Base-by-base conservation (phyloP, 2,797 vertebrate genomes). In the Brachyalestes nurse region DNA sequence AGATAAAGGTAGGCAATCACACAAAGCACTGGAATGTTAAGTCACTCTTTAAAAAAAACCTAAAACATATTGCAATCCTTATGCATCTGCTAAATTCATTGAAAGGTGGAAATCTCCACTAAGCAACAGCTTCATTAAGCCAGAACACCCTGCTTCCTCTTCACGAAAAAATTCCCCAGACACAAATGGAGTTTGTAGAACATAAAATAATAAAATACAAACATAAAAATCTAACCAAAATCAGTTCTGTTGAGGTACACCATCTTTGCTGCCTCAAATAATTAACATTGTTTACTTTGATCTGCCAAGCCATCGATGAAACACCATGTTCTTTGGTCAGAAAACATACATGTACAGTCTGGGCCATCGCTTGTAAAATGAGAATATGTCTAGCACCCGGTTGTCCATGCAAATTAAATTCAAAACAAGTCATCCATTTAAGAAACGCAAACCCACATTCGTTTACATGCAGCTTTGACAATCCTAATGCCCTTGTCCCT, bases 11-110 rank as follows among this genome's bases (percentile, higher is more conserved):
- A 38, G 72, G 38, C 77, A 47, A 70, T 77, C 66, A 81, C 79
- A 90, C 61, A 67, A 86, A 57, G 71, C 66, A 75, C 61, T 83
- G 91, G 87, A 93, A 93, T 91, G 90, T 88, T 62, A 17, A 51
- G 76, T 83, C 85, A 81, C 62, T 82, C 85, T 74, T 82, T n/a
- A n/a, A 34, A 3, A 61, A 67, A 84, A 86, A 89, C 83, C 82
- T 85, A 82, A 82, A 1, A 89, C 84, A 91, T 87, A 87, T 81
- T 89, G 73, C 80, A 86, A 82, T 88, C 61, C 38, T 87, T 76
- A 84, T 73, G 60, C 34, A 74, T 78, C 72, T 53, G 75, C 55
- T 75, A 45, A 67, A 69, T 81, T 81, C 40, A 78, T 72, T 86
- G 65, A 70, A 47, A 51, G 7, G n/a, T 58, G 65, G 40, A 49